Base-by-base conservation (phyloP, 2,797 vertebrate genomes). In the Falco concolor region DNA sequence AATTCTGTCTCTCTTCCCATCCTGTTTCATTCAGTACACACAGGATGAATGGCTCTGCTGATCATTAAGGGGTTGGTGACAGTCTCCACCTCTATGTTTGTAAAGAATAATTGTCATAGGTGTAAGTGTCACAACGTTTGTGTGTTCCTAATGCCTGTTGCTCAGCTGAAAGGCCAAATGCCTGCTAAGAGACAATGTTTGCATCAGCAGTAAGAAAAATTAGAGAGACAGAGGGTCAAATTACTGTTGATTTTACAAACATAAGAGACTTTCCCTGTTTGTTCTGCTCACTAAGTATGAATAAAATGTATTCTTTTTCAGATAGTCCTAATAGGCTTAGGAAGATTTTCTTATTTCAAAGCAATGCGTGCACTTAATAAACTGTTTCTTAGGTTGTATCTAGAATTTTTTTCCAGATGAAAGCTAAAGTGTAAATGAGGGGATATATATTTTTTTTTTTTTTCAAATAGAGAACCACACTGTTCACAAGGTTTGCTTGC, bases 121-220 rank as follows among this genome's bases (percentile, higher is more conserved):
- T 1, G 0, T 50, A 34, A 72, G 10, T 0, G 2, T 53, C 8
- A 4, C 2, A 3, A n/a, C 1, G 0, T 67, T 56, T 6, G 2
- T 38, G 24, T 82, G 52, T 73, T 72, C 24, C 59, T 60, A 11
- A 40, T 14, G 25, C 52, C 30, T 2, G 2, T 17, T 42, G 19
- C 16, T 44, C 42, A 57, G 49, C 28, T 47, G 63, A 49, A 74
- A 57, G 38, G 10, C 32, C 28, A 65, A 61, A 49, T 47, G 24
- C 5, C 16, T 12, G 1, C 38, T 34, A 5, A 76, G 52, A 61
- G n/a, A 65, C 20, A 63, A 40, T 6, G 5, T 50, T 34, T 42
- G 32, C n/a, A 72, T 74, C 44, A 67, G 10, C 20, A 44, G 21
- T 47, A 57, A 70, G 36, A 42, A 3, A 56, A 61, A 11, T 10